Evolutionary conservation across 1,140 invertebrate species (phyloP).

Genomic region (Cotesia vestalis): DNA sequence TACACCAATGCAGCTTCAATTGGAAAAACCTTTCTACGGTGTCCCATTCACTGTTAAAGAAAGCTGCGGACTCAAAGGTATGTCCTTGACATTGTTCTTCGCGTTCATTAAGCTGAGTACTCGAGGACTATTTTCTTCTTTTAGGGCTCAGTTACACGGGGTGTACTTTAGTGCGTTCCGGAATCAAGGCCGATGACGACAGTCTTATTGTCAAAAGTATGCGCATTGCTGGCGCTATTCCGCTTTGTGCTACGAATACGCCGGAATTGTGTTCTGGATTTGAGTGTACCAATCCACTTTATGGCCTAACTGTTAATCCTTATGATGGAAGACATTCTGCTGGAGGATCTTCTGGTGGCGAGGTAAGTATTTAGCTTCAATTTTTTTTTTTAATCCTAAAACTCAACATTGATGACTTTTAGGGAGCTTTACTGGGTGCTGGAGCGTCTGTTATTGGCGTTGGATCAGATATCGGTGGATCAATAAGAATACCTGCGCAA

Average conservation of each 20-base stretch:
- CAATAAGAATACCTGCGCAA: conserved; percentile 83
- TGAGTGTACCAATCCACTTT: conserved; percentile 75
- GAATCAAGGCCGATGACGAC: conserved; percentile 70
- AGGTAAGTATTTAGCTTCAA: conserved; percentile 63
- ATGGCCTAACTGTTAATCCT: conserved; percentile 82
- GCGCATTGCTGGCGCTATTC: conserved; percentile 78
- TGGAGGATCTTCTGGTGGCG: conserved; percentile 83
- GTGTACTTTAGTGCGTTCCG: conserved; percentile 69
- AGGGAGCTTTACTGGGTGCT: conserved; percentile 75
- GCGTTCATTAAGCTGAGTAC: neutral
- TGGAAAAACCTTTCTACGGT: conserved; percentile 75
- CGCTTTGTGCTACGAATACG: conserved; percentile 80
- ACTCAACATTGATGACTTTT: neutral
- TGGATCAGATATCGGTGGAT: conserved; percentile 87
- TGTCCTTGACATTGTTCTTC: neutral
- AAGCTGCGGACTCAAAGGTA: conserved; percentile 74
- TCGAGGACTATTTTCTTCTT: conserved; percentile 5
- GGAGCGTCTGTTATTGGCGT: conserved; percentile 82
- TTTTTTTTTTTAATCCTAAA: neutral
- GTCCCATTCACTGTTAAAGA: conserved; percentile 84
- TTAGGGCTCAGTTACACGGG: conserved; percentile 73
- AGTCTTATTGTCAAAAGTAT: conserved; percentile 71
- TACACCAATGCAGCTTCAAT: conserved; percentile 55
- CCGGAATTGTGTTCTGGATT: conserved; percentile 80
- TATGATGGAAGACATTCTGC: conserved; percentile 73